Evolutionary conservation across 2,888 invertebrate genomes (phyloP), one percentile per base, ranked within the genome.

Genomic region (Cartodere bifasciata): DNA sequence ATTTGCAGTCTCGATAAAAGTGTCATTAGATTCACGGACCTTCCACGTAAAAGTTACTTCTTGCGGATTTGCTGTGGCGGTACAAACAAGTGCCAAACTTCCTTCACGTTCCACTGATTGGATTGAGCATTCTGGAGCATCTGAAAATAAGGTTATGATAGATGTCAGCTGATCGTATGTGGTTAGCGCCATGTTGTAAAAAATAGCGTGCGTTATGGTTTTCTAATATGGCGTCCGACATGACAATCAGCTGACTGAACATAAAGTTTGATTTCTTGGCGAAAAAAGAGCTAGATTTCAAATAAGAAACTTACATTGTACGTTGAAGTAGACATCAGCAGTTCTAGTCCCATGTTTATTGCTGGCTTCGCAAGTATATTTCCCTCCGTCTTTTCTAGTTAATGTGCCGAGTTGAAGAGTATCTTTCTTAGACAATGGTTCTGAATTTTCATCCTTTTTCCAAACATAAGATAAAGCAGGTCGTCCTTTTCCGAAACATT

Each of bases 101-200:
- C 84, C 84, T 37, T 83, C 70, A 29, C 46, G 49, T 50, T 80
- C 77, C 21, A 67, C 68, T 46, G 76, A 74, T 38, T 76, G 74
- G 46, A 91, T 81, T 30, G 75, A 73, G 54, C 90, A 91, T 48
- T 81, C 80, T 2, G 90, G 90, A 45, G 81, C 74, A 64, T 72
- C 90, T 90, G 63, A 9, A 63, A 61, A 21, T 22, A 26, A 12
- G 15, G 14, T 11, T 12, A 29, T 22, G 12, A 9, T n/a, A n/a
- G n/a, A n/a, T n/a, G 28, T 4, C 16, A 27, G 3, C 14, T n/a
- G 7, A 23, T n/a, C n/a, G n/a, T n/a, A n/a, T n/a, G n/a, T n/a
- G n/a, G n/a, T 23, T 5, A 23, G 10, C 10, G 11, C 9, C 20
- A 7, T n/a, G 20, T 17, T 17, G 20, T 17, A 17, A 9, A 6